Evolutionary conservation across 1,140 invertebrate species (phyloP).

Genomic region (Drosophila nannoptera): DNA sequence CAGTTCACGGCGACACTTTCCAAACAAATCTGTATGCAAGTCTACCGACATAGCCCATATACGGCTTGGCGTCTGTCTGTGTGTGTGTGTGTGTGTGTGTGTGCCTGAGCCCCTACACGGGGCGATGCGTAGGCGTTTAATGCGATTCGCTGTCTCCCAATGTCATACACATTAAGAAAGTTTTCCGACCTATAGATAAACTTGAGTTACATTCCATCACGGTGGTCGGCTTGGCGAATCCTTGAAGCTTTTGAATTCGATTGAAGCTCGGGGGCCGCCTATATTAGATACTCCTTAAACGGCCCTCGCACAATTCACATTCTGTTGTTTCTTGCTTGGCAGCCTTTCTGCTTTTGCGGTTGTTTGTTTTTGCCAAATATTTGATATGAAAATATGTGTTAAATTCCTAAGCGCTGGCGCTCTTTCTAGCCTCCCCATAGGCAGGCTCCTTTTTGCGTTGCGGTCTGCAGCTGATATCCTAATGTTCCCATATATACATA

Average conservation of each 20-base stretch:
- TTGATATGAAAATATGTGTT: slow-evolving; percentile 68
- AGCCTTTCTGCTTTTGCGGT: slow-evolving; percentile 30
- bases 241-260: too few relatives aligned
- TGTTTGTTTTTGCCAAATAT: slow-evolving; percentile 65
- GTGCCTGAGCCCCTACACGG: not conserved
- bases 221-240: slow-evolving; percentile 22
- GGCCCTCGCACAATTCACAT: slow-evolving; percentile 17
- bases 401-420: slow-evolving; percentile 44
- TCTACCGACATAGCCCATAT: slow-evolving; percentile 13
- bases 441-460: slow-evolving; percentile 26
- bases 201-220: slow-evolving; percentile 28
- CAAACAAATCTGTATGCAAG: slow-evolving; percentile 47
- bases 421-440: slow-evolving; percentile 7
- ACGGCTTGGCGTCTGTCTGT: slow-evolving; percentile 3
- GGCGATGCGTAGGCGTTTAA: slow-evolving; percentile 39
- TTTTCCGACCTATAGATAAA: slow-evolving; percentile 44
- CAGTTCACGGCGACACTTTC: slow-evolving; percentile 7
- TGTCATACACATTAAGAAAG: slow-evolving; percentile 50
- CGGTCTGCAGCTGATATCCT: slow-evolving; percentile 30
- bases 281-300: not conserved
- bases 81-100: slow-evolving; percentile 15
- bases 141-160: slow-evolving; percentile 46
- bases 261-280: too few relatives aligned
- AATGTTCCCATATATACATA: slow-evolving; percentile 11
- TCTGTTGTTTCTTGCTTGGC: slow-evolving; percentile 10